phyloP scores from a whole-genome alignment of 2,888 invertebrate genomes.

The Phymatocera aterrima region DNA sequence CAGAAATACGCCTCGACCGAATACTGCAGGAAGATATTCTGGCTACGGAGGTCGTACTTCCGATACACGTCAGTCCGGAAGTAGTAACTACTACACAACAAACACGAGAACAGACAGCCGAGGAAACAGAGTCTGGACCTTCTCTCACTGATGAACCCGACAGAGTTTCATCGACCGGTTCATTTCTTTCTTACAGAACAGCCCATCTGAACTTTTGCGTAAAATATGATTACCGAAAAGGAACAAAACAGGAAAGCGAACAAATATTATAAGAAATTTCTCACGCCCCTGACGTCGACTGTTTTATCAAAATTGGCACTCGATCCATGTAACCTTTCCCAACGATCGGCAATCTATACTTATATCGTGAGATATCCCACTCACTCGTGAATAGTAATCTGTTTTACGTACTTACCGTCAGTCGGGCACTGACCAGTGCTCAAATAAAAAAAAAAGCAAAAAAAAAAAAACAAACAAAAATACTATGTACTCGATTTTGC shows the following conservation, averaged over 20 bases:
- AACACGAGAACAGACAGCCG: conserved; percentile 62
- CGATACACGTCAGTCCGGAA: conserved; percentile 51
- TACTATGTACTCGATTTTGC: background rate
- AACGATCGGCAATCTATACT: too few species aligned
- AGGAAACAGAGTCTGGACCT: conserved; percentile 70
- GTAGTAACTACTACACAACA: conserved; percentile 62
- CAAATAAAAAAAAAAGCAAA: background rate
- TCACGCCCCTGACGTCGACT: background rate
- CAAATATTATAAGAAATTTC: background rate
- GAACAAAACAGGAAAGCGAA: background rate
- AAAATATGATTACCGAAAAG: background rate
- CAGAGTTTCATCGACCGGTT: background rate
- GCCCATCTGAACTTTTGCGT: background rate
- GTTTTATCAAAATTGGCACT: too few species aligned
- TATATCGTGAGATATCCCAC: too few species aligned
- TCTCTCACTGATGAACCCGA: conserved; percentile 61
- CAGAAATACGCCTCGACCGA: background rate
- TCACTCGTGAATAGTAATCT: background rate
- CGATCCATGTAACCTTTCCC: too few species aligned
- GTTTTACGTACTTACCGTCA: background rate
- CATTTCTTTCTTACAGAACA: too few species aligned
- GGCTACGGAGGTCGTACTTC: conserved; percentile 46
- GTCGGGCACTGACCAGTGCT: background rate
- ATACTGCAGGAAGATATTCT: conserved; percentile 1
- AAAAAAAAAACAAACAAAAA: background rate